A percentile compares a stretch with the other conserved stretches of the same genome.
These are phyloP conservation scores for Dysidea cf. avara DNA, from an alignment of 37 sponge, comb jelly and placozoan genomes.

Conservation along the genomic window DNA sequence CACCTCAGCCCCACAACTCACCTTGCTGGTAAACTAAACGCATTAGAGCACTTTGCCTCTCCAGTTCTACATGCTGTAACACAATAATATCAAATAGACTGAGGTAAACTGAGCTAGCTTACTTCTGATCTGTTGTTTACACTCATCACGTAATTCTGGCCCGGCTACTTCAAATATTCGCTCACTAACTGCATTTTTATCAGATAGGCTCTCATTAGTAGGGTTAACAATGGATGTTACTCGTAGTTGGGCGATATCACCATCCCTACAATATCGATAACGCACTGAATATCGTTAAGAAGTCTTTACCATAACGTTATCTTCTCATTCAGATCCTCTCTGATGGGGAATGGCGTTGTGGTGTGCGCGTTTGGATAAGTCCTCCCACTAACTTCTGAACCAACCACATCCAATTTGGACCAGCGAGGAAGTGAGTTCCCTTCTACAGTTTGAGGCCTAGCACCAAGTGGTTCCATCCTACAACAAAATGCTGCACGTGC, in stretches of 20 bases:
- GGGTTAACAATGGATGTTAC: conserved; percentile 77
- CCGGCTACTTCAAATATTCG: conserved; percentile 69
- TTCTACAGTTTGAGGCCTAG: conserved; percentile 24
- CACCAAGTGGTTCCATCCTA: conserved; percentile 77
- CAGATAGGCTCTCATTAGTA: conserved; percentile 81
- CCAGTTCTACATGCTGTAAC: conserved; percentile 77
- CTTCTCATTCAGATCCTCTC: conserved; percentile 67
- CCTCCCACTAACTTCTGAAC: background rate
- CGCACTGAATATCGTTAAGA: background rate
- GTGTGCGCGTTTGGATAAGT: conserved; percentile 25
- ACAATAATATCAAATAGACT: background rate
- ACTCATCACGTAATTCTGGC: conserved; percentile 65
- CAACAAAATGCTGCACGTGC: too few species aligned
- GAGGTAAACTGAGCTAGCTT: conserved; percentile 17
- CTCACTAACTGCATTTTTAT: conserved; percentile 62
- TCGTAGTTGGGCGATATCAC: conserved; percentile 60
- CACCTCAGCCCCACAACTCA: too few species aligned
- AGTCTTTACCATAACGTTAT: conserved; percentile 57
- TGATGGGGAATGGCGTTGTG: conserved; percentile 55
- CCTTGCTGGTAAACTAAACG: conserved; percentile 75
- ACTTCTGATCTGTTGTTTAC: conserved; percentile 61
- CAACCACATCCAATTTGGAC: background rate
- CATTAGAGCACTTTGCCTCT: conserved; percentile 74
- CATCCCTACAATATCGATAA: conserved; percentile 36
- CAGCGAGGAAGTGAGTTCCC: conserved; percentile 39